Conservation (phyloP, 1,140 invertebrate species). For the Bombus waltoni region DNA sequence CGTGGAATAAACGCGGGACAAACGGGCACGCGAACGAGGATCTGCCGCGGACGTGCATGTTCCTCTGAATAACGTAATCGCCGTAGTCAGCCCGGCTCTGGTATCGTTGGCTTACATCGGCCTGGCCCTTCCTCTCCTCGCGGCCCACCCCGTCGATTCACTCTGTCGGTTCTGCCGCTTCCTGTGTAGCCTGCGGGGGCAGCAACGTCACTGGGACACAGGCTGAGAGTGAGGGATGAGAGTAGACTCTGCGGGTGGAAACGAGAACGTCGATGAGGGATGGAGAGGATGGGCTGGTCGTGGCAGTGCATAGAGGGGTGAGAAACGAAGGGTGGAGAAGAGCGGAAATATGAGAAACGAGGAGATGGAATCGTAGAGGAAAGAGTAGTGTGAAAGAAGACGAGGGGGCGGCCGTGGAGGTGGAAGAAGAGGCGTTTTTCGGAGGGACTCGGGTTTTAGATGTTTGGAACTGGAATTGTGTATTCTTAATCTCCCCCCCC, state of each 20-base stretch:
- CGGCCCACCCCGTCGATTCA: neutral
- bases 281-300: neutral
- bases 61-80: slow-evolving; percentile 72
- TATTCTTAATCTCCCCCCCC: too few relatives aligned
- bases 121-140: slow-evolving; percentile 28
- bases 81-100: slow-evolving; percentile 64
- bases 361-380: neutral
- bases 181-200: slow-evolving; percentile 34
- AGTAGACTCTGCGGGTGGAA: neutral
- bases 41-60: slow-evolving; percentile 54
- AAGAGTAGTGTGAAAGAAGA: neutral
- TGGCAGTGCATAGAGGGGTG: slow-evolving; percentile 25
- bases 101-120: slow-evolving; percentile 66
- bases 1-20: slow-evolving; percentile 63
- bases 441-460: neutral
- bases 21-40: slow-evolving; percentile 62
- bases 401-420: neutral
- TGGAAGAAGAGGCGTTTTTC: neutral
- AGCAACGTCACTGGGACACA: slow-evolving; percentile 66
- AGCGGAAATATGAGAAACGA: neutral
- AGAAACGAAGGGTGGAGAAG: slow-evolving; percentile 8
- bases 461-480: neutral
- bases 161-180: neutral
- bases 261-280: neutral
- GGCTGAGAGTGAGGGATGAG: slow-evolving; percentile 64